Conservation (phyloP, 1,140 invertebrate genomes). For the Drosophila bifasciata region DNA sequence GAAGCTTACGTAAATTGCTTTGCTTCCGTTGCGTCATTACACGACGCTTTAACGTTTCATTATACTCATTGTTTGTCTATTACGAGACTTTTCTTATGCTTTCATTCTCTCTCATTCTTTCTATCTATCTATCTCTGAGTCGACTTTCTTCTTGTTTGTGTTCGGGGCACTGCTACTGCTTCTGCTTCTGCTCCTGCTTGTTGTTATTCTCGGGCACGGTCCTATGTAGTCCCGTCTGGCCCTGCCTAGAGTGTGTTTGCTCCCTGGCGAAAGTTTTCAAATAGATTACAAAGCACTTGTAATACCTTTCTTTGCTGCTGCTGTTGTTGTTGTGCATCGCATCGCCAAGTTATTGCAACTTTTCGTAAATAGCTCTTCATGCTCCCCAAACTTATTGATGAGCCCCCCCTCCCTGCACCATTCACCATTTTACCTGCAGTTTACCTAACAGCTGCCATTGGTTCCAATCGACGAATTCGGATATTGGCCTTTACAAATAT, state of each 20-base stretch:
- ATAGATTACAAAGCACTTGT: conserved; percentile 79
- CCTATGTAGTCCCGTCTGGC: no score
- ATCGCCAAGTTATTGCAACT: conserved; percentile 76
- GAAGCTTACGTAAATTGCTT: conserved; percentile 71
- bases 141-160: conserved; percentile 34
- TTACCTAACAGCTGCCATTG: conserved; percentile 10
- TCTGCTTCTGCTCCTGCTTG: not conserved
- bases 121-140: not conserved
- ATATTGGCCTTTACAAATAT: no score
- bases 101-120: no score
- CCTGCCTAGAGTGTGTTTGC: conserved; percentile 31
- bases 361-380: conserved; percentile 54
- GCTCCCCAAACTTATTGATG: conserved; percentile 58
- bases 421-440: conserved; percentile 19
- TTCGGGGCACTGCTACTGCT: not conserved
- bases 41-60: conserved; percentile 62
- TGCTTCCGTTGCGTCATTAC: conserved; percentile 69
- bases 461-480: not conserved
- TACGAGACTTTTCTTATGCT: conserved; percentile 46
- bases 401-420: no score
- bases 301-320: conserved; percentile 48
- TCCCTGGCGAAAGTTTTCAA: conserved; percentile 62
- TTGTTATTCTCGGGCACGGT: not conserved
- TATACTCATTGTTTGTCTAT: conserved; percentile 75
- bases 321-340: conserved; percentile 36